phyloP scores from a whole-genome alignment of 2,113 vertebrate species.

The Rafetus swinhoei region DNA sequence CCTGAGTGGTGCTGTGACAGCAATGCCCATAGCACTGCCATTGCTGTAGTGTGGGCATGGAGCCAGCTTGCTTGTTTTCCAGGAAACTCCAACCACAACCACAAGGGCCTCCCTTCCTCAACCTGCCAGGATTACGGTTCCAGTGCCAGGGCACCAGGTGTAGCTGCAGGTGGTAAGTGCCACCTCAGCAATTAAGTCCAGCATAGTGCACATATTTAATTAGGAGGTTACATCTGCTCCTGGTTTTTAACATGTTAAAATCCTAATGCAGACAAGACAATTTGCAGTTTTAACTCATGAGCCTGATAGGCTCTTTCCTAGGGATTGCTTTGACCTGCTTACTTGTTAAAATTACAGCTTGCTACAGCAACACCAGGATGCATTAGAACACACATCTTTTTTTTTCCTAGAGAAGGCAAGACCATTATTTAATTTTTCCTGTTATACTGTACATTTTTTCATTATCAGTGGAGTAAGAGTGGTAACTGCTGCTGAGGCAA shows the following conservation, averaged over 20 bases:
- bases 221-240: neutral
- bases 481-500: neutral
- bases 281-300: neutral
- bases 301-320: neutral
- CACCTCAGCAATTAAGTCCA: neutral
- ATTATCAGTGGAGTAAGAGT: neutral
- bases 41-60: neutral
- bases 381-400: neutral
- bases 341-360: neutral
- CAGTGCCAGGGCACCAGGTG: neutral
- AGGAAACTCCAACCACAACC: neutral
- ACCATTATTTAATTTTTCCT: neutral
- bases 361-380: neutral
- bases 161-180: neutral
- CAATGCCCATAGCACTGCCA: neutral
- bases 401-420: neutral
- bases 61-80: neutral
- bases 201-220: neutral
- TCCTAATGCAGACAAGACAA: neutral
- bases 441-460: neutral
- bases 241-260: neutral
- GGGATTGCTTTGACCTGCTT: neutral
- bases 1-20: neutral
- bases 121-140: neutral
- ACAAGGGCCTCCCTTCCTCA: neutral